Conservation (phyloP, 2,113 vertebrate species). For the Ardeotis arabs region DNA sequence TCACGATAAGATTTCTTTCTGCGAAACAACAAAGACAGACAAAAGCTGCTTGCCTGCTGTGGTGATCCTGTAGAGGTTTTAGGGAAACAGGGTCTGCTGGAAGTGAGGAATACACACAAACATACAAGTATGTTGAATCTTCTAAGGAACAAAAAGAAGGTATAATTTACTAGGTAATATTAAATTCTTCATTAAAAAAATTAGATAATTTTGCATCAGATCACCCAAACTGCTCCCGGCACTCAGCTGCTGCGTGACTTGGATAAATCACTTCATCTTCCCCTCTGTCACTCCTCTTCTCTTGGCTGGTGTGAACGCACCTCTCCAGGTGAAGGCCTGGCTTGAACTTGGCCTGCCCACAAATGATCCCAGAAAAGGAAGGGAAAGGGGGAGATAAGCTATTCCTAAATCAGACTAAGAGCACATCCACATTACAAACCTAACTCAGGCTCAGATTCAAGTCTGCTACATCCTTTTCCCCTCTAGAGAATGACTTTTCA, state of each 20-base stretch:
- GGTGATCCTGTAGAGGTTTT: neutral
- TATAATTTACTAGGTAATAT: neutral
- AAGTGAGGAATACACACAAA: neutral
- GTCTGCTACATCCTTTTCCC: neutral
- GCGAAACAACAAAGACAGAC: neutral
- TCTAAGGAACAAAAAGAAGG: neutral
- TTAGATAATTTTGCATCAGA: neutral
- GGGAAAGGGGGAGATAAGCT: neutral
- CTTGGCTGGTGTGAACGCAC: neutral
- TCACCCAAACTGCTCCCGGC: neutral
- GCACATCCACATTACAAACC: neutral
- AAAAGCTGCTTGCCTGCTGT: neutral
- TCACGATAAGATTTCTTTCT: neutral
- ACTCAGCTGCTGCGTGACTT: neutral
- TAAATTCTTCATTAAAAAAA: rapidly evolving
- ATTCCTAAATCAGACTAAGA: neutral
- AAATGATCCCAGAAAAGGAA: neutral
- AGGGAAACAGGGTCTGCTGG: neutral
- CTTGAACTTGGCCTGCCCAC: neutral
- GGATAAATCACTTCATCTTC: neutral
- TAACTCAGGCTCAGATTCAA: neutral
- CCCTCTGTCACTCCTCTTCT: neutral
- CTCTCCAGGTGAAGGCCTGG: neutral
- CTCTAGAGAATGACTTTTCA: neutral
- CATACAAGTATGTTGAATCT: neutral